Evolutionary conservation across 1,140 invertebrate species (phyloP).

Genomic region (Tetraneura akinire): DNA sequence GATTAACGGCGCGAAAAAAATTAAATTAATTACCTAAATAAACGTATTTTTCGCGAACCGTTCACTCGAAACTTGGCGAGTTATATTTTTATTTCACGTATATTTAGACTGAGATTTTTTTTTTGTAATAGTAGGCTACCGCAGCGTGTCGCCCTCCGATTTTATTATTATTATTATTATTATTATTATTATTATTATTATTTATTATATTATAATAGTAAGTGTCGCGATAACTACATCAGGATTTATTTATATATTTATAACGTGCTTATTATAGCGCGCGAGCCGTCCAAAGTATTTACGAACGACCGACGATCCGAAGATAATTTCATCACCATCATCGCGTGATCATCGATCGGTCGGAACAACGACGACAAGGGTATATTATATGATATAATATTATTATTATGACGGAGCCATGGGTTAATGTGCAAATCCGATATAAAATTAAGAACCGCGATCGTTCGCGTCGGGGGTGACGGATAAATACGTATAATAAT

Average conservation of each 20-base stretch:
- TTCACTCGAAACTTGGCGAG: background rate
- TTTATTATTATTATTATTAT: no score
- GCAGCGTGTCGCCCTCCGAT: background rate
- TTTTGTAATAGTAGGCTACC: no score
- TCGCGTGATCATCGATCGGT: background rate
- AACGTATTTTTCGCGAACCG: background rate
- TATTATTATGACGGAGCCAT: background rate
- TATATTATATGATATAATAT: background rate
- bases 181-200: no score
- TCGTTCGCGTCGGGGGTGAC: background rate
- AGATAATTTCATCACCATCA: slow-evolving; percentile 29
- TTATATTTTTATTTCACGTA: no score
- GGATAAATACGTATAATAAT: no score
- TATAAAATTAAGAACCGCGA: slow-evolving; percentile 19
- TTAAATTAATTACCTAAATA: background rate
- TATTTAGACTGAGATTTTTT: no score
- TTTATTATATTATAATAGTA: no score
- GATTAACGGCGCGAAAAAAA: background rate
- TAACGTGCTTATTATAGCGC: slow-evolving; percentile 9
- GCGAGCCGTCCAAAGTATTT: slow-evolving; percentile 21
- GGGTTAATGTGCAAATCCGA: slow-evolving; percentile 31
- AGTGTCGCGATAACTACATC: background rate
- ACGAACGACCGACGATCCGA: slow-evolving; percentile 32
- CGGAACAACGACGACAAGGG: background rate
- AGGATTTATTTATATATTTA: background rate